Base-by-base conservation (phyloP, 2,113 vertebrate genomes). In the Oostethus manadensis region DNA sequence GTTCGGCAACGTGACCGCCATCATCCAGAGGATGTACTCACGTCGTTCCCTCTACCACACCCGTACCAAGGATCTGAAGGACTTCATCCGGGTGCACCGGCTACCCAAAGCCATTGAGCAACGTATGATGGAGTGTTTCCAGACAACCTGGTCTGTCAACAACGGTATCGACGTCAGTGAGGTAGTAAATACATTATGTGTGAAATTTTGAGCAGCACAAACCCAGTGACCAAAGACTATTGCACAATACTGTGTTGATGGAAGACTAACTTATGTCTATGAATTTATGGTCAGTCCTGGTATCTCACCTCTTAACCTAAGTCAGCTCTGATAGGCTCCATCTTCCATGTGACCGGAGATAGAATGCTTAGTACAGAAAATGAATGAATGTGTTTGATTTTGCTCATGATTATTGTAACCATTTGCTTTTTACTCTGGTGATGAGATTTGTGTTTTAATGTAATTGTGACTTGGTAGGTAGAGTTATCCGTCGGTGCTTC, bases 11-110 rank as follows among this genome's bases (percentile, higher is more conserved):
- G 89, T 91, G 65, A 91, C 89, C 0, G 89, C 89, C 76, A 91
- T 91, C 79, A 91, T 91, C 69, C 89, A 91, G 80, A 78, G 89
- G 73, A 91, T 91, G 89, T 91, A 91, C 66, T 91, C 89, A 0
- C 86, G 89, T 8, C 87, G 89, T 6, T 91, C 88, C 2, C 86
- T 90, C 29, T 91, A 90, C 78, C 88, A 90, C 73, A 91, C 89
- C 8, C 87, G 89, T 60, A 88, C 87, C 58, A 88, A 88, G 54
- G 87, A 88, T 76, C 74, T 88, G 71, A 88, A 88, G 56, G 85
- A 91, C 87, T 91, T 91, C 54, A 91, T 91, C 75, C 78, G 89
- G 2, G 88, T 89, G 42, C 89, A 91, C 76, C 82, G 88, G 57
- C 79, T 91, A n/a, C 89, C 89, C n/a, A 91, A 88, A 40, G 78